phyloP scores from a whole-genome alignment of 1,140 invertebrate genomes.

The Drosophila aff. region DNA sequence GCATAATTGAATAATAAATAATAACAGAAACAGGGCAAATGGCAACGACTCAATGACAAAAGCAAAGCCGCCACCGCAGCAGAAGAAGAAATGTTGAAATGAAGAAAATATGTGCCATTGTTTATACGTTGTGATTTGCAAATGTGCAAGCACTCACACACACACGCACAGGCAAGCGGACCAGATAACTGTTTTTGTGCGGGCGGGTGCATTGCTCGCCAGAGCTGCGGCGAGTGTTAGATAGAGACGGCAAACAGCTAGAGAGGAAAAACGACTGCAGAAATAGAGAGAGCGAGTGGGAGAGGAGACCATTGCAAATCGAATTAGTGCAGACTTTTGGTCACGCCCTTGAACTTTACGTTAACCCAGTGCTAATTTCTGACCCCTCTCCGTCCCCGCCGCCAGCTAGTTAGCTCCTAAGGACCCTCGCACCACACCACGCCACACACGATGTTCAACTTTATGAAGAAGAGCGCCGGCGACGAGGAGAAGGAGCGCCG shows the following conservation, averaged over 20 bases:
- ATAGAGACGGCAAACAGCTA: constrained; percentile 24
- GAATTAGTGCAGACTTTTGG: constrained; percentile 68
- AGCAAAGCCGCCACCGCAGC: constrained; percentile 51
- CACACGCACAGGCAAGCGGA: constrained; percentile 1
- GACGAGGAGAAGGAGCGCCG: constrained; percentile 91
- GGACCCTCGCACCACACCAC: constrained; percentile 38
- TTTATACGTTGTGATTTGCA: constrained; percentile 70
- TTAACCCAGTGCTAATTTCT: constrained; percentile 32
- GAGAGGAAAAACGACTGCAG: constrained; percentile 14
- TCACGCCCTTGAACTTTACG: constrained; percentile 77
- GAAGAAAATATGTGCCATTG: constrained; percentile 72
- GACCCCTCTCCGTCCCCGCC: neutral
- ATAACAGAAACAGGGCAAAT: constrained; percentile 72
- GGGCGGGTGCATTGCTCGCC: constrained; percentile 68
- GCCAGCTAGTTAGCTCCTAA: constrained; percentile 56
- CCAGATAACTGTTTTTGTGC: constrained; percentile 68
- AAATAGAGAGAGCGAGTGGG: constrained; percentile 11
- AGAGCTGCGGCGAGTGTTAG: constrained; percentile 39
- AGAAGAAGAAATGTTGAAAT: constrained; percentile 55
- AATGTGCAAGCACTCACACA: constrained; percentile 38
- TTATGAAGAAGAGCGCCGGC: constrained; percentile 92
- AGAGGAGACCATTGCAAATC: constrained; percentile 45
- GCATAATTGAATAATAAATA: constrained; percentile 83
- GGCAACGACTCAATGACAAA: constrained; percentile 70
- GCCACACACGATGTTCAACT: constrained; percentile 90